Conservation (phyloP, 2,113 vertebrate genomes). For the Sylvicapra grimmia region DNA sequence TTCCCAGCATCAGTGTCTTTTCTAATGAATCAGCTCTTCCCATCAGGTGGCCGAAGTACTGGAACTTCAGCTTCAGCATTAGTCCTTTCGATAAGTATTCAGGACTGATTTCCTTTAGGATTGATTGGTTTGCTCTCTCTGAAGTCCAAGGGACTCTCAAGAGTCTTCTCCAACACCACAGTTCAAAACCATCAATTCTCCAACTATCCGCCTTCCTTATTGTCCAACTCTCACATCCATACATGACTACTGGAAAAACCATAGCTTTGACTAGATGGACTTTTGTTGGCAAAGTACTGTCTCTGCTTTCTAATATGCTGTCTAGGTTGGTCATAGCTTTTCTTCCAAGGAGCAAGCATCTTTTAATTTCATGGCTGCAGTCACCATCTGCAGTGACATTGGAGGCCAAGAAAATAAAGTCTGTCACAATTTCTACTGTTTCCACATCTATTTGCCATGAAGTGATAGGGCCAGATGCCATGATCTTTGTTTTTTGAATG, state of each 20-base stretch:
- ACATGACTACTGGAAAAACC: neutral
- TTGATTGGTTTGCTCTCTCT: neutral
- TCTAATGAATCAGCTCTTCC: neutral
- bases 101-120: neutral
- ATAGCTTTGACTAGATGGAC: neutral
- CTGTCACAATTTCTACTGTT: neutral
- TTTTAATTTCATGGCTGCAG: neutral
- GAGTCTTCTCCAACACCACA: neutral
- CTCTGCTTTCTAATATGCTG: neutral
- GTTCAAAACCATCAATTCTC: neutral
- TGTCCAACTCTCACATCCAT: neutral
- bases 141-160: neutral
- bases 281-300: neutral
- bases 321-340: neutral
- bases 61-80: neutral
- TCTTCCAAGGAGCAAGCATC: neutral
- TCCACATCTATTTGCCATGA: neutral
- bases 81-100: neutral
- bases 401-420: neutral
- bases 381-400: neutral
- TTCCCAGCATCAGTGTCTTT: neutral
- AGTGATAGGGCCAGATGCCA: neutral
- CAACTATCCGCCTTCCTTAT: neutral
- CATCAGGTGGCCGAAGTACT: neutral
- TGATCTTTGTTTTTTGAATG: neutral